phyloP scores from a whole-genome alignment of 2,113 vertebrate genomes.

The Picathartes gymnocephalus region DNA sequence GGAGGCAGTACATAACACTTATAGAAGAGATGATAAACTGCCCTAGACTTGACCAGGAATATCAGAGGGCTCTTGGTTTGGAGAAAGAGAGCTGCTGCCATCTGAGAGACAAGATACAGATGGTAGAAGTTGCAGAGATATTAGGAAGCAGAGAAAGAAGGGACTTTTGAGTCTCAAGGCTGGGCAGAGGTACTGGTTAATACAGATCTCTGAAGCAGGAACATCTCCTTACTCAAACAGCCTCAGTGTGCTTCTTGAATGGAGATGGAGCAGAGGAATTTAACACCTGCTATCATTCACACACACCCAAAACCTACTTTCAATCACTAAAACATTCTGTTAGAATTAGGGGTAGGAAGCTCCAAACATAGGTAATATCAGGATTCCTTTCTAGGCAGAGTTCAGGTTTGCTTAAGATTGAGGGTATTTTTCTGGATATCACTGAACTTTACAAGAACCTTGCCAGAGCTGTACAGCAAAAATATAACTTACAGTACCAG shows the following conservation, averaged over 20 bases:
- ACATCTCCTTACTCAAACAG: neutral
- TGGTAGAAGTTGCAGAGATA: neutral
- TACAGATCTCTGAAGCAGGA: neutral
- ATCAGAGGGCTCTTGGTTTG: neutral
- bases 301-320: neutral
- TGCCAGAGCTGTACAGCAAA: slow-evolving; percentile 51
- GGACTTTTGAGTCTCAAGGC: neutral
- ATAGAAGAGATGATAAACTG: neutral
- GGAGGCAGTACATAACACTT: neutral
- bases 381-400: slow-evolving; percentile 5
- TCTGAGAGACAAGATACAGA: neutral
- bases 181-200: neutral
- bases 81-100: neutral
- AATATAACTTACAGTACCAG: slow-evolving; percentile 34
- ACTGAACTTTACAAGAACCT: neutral
- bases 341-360: neutral
- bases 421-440: neutral
- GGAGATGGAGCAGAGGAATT: neutral
- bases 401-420: slow-evolving; percentile 45
- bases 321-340: neutral
- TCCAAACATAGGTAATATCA: slow-evolving; percentile 39
- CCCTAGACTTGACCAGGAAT: neutral
- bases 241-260: neutral
- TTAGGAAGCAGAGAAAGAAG: neutral
- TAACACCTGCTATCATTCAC: neutral